Base-by-base conservation (phyloP, 2,113 vertebrate genomes). In the Zapus hudsonius region DNA sequence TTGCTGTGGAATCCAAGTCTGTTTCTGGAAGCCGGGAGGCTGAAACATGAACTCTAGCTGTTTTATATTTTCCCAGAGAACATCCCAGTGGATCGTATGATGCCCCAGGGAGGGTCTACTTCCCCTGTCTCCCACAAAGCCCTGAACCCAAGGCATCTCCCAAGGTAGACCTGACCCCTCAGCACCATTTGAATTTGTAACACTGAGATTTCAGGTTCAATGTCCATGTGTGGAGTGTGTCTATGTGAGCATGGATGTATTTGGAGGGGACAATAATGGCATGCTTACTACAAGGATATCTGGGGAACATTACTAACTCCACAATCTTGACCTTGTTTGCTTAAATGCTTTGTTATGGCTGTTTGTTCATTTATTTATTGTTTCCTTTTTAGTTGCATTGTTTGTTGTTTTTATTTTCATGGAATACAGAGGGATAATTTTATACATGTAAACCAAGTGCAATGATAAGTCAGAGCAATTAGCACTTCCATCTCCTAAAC, bases 401-500 rank as follows among this genome's bases (percentile, higher is more conserved):
- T n/a, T 22, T 52, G 33, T 29, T 20, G 40, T 67, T 69, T 23
- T 29, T 11, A 69, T 27, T 59, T 25, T 44, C 27, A 36, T n/a
- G 31, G 73, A 72, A 23, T 36, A 27, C 8, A 16, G 25, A 55
- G 36, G 47, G 25, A 55, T 47, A 57, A 70, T 61, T 67, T 3
- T 3, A 69, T 4, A 2, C 36, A 22, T 29, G 11, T 1, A 15
- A 5, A 16, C 3, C 29, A 40, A 17, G 0, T 78, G 8, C 33
- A 47, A 25, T 36, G 40, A 79, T 76, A 29, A 16, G 7, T 23
- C 10, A 64, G 27, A 22, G 40, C 33, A 44, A 22, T 67, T 36
- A 52, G 17, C 27, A n/a, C 67, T 75, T 84, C 22, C 38, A 12
- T 69, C 16, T 42, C 52, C 55, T 42, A 33, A 38, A 52, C 11